Percentiles rank a stretch among this genome's conserved stretches.
Conservation (phyloP, 2,888 invertebrate species). For the Dilophus febrilis region DNA sequence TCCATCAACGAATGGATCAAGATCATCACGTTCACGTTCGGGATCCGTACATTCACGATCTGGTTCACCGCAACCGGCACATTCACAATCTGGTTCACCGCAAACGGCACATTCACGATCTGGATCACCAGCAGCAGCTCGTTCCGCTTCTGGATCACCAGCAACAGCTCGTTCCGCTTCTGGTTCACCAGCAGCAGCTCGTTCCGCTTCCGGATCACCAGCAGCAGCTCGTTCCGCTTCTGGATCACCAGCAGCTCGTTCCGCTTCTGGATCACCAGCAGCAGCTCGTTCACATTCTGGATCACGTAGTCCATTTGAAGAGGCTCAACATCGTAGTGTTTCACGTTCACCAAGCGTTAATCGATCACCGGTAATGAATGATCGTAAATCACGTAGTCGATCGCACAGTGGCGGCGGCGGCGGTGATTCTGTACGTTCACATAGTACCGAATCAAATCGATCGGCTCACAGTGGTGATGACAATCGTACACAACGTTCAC, state of each 20-base stretch:
- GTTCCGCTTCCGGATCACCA: too few relatives aligned
- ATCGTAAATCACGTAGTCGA: constrained; percentile 8
- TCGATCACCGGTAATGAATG: constrained; percentile 12
- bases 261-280: constrained; percentile 12
- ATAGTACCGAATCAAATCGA: constrained; percentile 18
- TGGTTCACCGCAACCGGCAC: constrained; percentile 11
- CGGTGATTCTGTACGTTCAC: constrained; percentile 8
- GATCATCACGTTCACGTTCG: not conserved
- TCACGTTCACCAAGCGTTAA: not conserved
- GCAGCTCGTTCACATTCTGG: constrained; percentile 15
- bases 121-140: constrained; percentile 16
- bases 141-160: constrained; percentile 12
- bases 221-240: constrained; percentile 15
- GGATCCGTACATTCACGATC: constrained; percentile 2
- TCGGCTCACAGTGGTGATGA: constrained; percentile 16
- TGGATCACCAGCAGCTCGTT: constrained; percentile 21
- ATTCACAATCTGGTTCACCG: constrained; percentile 4
- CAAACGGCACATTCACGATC: too few relatives aligned
- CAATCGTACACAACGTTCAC: constrained; percentile 8
- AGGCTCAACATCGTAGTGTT: constrained; percentile 3
- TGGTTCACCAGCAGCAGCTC: too few relatives aligned
- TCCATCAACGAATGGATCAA: not conserved
- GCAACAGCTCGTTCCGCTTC: constrained; percentile 15
- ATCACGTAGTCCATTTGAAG: constrained; percentile 6
- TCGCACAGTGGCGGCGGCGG: constrained; percentile 18